phyloP scores from a whole-genome alignment of 2,113 vertebrate genomes.

The Panthera uncia region DNA sequence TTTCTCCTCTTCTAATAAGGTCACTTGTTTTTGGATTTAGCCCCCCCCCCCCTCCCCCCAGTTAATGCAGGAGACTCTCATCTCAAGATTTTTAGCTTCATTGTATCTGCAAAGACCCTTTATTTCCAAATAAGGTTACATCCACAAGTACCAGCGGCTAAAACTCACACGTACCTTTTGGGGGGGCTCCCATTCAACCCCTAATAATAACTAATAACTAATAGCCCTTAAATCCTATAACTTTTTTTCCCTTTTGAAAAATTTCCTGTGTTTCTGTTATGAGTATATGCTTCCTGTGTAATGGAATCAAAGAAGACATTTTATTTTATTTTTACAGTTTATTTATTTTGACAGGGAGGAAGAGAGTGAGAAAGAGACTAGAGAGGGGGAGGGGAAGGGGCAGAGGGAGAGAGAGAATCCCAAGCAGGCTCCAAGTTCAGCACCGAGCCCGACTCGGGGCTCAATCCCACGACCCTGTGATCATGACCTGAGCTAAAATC shows the following conservation, averaged over 20 bases:
- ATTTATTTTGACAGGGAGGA: no score
- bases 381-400: no score
- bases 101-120: neutral
- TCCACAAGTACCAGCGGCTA: neutral
- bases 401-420: no score
- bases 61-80: conserved; percentile 22
- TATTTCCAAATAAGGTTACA: conserved; percentile 2
- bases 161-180: neutral
- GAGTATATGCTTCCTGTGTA: neutral
- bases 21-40: neutral
- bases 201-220: neutral
- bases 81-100: conserved; percentile 21
- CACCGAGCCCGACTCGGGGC: no score
- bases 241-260: neutral
- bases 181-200: neutral
- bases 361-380: no score
- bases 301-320: neutral
- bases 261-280: neutral
- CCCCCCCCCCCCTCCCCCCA: neutral
- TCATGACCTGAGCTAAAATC: no score
- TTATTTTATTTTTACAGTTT: no score
- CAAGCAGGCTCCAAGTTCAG: no score
- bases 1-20: conserved; percentile 23
- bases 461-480: no score
- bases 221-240: neutral